Evolutionary conservation across 2,888 invertebrate genomes (phyloP).

Genomic region (Zeuzera pyrina): DNA sequence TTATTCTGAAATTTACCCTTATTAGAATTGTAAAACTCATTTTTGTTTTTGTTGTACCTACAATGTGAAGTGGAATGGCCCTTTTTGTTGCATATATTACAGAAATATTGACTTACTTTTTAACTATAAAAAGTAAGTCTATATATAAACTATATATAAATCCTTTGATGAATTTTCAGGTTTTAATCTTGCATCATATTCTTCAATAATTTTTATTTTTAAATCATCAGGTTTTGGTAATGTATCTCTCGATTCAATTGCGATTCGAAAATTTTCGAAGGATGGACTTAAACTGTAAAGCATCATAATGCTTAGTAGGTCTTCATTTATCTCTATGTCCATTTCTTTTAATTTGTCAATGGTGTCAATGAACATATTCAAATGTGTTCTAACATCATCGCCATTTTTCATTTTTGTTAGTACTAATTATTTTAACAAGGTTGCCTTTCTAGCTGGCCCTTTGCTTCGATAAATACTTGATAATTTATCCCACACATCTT

Average conservation of each 20-base stretch:
- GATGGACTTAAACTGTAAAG: slow-evolving; percentile 9
- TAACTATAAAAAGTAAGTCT: no score
- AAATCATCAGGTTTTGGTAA: slow-evolving; percentile 12
- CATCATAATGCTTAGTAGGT: slow-evolving; percentile 12
- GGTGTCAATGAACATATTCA: slow-evolving; percentile 2
- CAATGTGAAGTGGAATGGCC: no score
- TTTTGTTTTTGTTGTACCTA: no score
- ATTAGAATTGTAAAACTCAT: no score
- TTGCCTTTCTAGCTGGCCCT: neutral
- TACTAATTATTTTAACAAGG: neutral
- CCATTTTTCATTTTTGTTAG: neutral
- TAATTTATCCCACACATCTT: neutral
- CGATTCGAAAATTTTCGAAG: slow-evolving; percentile 14
- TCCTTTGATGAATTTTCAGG: no score
- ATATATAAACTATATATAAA: no score
- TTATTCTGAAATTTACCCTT: no score
- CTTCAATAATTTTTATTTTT: slow-evolving; percentile 14
- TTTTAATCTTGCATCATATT: no score
- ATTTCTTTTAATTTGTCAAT: slow-evolving; percentile 12
- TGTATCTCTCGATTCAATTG: slow-evolving; percentile 5
- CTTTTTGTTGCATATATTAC: no score
- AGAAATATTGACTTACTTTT: no score
- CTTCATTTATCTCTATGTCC: slow-evolving; percentile 18
- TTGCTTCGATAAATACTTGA: neutral
- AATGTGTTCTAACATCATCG: neutral